These are phyloP conservation scores for Lissonota sp. DNA, from an alignment of 2,888 invertebrate species.

Conservation along the genomic window DNA sequence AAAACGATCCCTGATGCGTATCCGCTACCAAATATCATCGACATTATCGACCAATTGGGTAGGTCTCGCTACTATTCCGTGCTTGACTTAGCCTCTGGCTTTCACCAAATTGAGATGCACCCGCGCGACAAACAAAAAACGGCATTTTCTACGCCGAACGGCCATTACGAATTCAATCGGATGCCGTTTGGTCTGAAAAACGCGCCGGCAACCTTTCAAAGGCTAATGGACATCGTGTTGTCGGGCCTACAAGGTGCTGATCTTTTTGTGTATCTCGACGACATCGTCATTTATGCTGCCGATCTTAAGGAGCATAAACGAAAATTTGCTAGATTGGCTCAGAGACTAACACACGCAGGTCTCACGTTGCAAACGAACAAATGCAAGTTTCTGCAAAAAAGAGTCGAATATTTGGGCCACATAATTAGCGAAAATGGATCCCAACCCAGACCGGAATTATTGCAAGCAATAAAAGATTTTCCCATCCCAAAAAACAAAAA, in stretches of 20 bases:
- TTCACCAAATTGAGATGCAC: conserved; percentile 28
- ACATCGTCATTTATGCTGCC: conserved; percentile 21
- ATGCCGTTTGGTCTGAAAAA: conserved; percentile 9
- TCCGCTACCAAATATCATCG: conserved; percentile 71
- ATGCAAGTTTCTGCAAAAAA: conserved; percentile 47
- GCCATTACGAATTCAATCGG: not conserved
- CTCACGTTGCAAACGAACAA: conserved; percentile 48
- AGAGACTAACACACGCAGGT: conserved; percentile 35
- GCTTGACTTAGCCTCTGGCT: conserved; percentile 49
- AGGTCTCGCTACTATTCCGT: conserved; percentile 62
- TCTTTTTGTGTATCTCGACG: conserved; percentile 4
- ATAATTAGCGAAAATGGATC: conserved; percentile 55
- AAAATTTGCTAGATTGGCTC: conserved; percentile 54
- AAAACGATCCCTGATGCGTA: conserved; percentile 72
- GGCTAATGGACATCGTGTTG: not conserved
- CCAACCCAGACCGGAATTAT: conserved; percentile 47
- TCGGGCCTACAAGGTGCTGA: not conserved
- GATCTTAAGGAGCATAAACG: conserved; percentile 39
- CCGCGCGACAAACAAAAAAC: conserved; percentile 4
- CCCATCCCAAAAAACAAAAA: no score
- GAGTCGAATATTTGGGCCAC: conserved; percentile 58
- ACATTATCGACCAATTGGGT: conserved; percentile 73
- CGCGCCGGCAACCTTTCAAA: conserved; percentile 17
- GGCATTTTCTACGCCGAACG: not conserved
- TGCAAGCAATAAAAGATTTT: conserved; percentile 48